Conservation (phyloP, 1,140 invertebrate genomes). For the Cryptotermes secundus region DNA sequence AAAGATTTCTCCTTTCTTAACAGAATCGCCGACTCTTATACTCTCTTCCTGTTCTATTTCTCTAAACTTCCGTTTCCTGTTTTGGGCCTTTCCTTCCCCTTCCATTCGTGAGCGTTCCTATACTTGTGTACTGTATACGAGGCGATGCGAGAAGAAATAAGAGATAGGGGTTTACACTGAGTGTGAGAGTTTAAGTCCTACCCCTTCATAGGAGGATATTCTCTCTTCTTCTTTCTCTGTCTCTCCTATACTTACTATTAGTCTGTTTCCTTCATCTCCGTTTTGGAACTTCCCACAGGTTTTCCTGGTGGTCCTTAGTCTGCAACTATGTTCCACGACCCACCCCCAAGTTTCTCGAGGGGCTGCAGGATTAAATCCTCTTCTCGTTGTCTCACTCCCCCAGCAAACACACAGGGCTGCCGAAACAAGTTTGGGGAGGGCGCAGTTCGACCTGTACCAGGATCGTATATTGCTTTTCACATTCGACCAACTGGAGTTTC, state of each 20-base stretch:
- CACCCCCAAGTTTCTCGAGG: background rate
- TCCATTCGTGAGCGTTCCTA: background rate
- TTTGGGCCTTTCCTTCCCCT: background rate
- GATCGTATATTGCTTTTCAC: background rate
- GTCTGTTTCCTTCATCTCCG: background rate
- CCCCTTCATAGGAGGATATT: background rate
- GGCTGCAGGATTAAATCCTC: background rate
- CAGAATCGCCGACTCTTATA: background rate
- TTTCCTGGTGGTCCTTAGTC: background rate
- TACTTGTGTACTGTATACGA: background rate
- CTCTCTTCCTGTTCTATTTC: background rate
- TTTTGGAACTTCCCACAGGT: background rate
- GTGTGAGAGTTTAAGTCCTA: background rate
- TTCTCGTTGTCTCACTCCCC: background rate
- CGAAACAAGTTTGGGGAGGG: background rate
- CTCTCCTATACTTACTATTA: background rate
- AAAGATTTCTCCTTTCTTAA: background rate
- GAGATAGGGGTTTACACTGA: background rate
- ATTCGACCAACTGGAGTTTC: background rate
- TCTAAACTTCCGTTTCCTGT: conserved; percentile 19
- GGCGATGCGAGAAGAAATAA: background rate
- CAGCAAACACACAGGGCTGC: background rate
- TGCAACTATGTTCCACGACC: background rate
- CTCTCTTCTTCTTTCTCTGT: background rate
- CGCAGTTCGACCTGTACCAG: background rate